phyloP scores from a whole-genome alignment of 2,797 vertebrate genomes.

The Anguilla anguilla region DNA sequence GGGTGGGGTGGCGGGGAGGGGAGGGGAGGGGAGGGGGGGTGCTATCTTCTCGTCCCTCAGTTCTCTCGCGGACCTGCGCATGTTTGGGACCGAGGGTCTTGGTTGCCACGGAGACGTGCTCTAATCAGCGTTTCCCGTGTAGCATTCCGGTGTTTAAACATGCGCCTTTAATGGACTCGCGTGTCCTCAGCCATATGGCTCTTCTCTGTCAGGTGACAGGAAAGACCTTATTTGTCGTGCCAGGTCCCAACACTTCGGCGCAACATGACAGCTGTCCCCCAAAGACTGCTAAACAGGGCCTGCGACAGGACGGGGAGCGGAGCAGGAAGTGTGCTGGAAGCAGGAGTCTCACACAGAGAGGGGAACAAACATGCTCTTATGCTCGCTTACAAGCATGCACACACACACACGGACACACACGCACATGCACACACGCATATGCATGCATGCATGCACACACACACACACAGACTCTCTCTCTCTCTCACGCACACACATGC shows the following conservation, averaged over 20 bases:
- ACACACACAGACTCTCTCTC: neutral
- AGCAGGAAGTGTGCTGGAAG: neutral
- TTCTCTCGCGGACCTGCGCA: neutral
- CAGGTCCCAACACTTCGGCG: constrained; percentile 8
- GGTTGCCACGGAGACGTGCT: constrained; percentile 20
- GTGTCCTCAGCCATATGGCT: constrained; percentile 28
- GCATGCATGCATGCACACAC: neutral
- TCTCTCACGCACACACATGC: too few relatives aligned
- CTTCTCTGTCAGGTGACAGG: constrained; percentile 29
- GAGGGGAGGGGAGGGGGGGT: neutral
- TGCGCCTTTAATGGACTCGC: constrained; percentile 30
- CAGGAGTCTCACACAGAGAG: neutral
- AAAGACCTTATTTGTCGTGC: constrained; percentile 31
- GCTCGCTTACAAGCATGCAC: neutral
- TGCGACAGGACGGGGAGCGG: constrained; percentile 14
- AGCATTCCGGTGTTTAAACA: constrained; percentile 26
- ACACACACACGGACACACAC: neutral
- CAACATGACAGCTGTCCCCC: constrained; percentile 32
- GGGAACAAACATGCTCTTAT: neutral
- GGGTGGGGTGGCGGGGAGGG: neutral
- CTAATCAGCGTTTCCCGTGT: constrained; percentile 7
- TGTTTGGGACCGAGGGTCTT: constrained; percentile 14
- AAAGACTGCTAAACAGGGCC: constrained; percentile 31
- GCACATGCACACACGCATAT: neutral
- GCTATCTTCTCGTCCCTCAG: neutral